These are phyloP conservation scores for Agrotis ipsilon DNA, from an alignment of 2,888 invertebrate species.

Conservation along the genomic window DNA sequence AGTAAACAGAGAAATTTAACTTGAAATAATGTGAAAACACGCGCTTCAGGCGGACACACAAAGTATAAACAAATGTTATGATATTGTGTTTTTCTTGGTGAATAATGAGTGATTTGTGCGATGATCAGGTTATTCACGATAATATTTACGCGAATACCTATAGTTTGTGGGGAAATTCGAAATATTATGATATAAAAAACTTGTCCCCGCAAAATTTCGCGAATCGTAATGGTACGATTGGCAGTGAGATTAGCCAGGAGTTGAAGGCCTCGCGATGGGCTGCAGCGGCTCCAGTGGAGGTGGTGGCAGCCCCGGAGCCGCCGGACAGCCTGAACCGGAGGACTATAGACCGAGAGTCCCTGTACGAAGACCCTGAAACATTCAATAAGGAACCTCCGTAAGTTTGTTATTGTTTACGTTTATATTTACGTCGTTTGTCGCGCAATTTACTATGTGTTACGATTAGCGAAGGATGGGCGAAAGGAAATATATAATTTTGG, in stretches of 20 bases:
- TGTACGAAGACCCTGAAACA: conserved; percentile 58
- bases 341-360: conserved; percentile 45
- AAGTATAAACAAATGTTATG: conserved; percentile 62
- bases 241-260: conserved; percentile 55
- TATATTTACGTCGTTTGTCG: conserved; percentile 6
- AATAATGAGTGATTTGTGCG: conserved; percentile 66
- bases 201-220: conserved; percentile 64
- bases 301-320: conserved; percentile 35
- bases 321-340: conserved; percentile 46
- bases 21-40: conserved; percentile 63
- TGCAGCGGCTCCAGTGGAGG: conserved; percentile 42
- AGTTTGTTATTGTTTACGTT: conserved; percentile 57
- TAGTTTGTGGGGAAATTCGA: conserved; percentile 71
- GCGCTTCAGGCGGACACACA: conserved; percentile 29
- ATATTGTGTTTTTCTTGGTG: conserved; percentile 52
- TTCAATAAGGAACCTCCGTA: conserved; percentile 48
- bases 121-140: conserved; percentile 59
- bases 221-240: conserved; percentile 55
- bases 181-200: conserved; percentile 71
- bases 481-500: background rate
- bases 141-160: conserved; percentile 67
- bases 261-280: conserved; percentile 53
- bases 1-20: conserved; percentile 41
- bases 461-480: background rate
- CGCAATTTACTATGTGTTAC: background rate